A percentile compares a stretch with the other conserved stretches of the same genome.
These are phyloP conservation scores for Cylas formicarius DNA, from an alignment of 1,140 invertebrate genomes.

Conservation along the genomic window DNA sequence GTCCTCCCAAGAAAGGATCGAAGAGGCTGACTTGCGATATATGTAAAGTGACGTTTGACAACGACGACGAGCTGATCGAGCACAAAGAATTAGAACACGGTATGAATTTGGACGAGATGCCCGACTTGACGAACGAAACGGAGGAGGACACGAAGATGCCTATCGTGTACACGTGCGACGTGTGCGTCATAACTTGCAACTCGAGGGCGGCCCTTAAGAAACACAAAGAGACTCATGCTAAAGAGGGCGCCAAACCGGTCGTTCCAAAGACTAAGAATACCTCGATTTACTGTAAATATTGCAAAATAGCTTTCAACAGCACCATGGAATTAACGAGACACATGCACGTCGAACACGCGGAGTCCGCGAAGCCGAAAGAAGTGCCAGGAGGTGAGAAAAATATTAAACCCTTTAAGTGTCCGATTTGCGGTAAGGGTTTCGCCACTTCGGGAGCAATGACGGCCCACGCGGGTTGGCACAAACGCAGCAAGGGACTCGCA, in stretches of 20 bases:
- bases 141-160: conserved; percentile 6
- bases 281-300: conserved; percentile 30
- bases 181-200: conserved; percentile 28
- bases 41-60: conserved; percentile 31
- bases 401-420: conserved; percentile 20
- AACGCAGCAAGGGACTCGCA: conserved; percentile 14
- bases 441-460: conserved; percentile 25
- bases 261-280: conserved; percentile 10
- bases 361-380: conserved; percentile 20
- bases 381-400: conserved; percentile 3
- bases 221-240: conserved; percentile 31
- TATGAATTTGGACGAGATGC: conserved; percentile 18
- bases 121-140: conserved; percentile 11
- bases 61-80: conserved; percentile 22
- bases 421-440: conserved; percentile 31
- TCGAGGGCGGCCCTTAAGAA: conserved; percentile 27
- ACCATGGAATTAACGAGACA: conserved; percentile 21
- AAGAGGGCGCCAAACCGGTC: conserved; percentile 14
- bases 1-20: conserved; percentile 14
- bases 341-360: conserved; percentile 28
- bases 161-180: conserved; percentile 31
- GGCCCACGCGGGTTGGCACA: conserved; percentile 37
- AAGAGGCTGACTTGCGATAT: conserved; percentile 32
- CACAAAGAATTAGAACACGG: conserved; percentile 30
- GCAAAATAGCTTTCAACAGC: conserved; percentile 30